Conservation (phyloP, 2,888 invertebrate species). For the Achlya flavicornis region DNA sequence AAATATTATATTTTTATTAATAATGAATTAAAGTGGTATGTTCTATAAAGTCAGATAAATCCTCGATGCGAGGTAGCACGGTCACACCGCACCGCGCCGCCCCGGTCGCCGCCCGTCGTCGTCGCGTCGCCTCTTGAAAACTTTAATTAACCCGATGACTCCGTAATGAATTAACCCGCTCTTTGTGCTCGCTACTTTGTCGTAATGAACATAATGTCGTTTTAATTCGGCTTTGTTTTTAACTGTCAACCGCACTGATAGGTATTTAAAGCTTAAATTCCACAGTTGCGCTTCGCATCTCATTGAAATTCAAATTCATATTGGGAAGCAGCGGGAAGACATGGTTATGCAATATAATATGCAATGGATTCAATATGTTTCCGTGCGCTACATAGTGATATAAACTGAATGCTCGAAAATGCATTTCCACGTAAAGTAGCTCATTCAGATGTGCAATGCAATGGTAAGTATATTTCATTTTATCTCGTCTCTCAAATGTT, state of each 20-base stretch:
- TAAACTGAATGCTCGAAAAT: neutral
- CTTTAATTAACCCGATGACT: constrained; percentile 4
- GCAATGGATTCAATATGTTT: neutral
- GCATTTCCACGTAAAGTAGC: neutral
- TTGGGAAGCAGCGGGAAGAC: neutral
- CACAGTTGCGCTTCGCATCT: neutral
- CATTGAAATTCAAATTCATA: neutral
- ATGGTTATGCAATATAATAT: neutral
- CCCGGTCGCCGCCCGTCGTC: no score
- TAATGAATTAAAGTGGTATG: no score
- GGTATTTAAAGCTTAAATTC: neutral
- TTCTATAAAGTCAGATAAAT: no score
- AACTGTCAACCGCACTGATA: constrained; percentile 1
- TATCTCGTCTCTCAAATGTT: neutral
- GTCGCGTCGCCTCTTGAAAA: neutral
- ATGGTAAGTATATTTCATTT: neutral
- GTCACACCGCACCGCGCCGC: neutral
- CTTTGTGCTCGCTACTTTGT: constrained; percentile 6
- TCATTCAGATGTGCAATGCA: neutral
- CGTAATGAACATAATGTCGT: constrained; percentile 2
- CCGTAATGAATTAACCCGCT: constrained; percentile 6
- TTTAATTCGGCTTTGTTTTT: constrained; percentile 7
- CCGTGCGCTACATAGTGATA: neutral
- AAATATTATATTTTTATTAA: no score
- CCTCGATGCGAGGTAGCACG: neutral